phyloP scores from a whole-genome alignment of 2,888 invertebrate genomes.

The Epistrophella euchroma region DNA sequence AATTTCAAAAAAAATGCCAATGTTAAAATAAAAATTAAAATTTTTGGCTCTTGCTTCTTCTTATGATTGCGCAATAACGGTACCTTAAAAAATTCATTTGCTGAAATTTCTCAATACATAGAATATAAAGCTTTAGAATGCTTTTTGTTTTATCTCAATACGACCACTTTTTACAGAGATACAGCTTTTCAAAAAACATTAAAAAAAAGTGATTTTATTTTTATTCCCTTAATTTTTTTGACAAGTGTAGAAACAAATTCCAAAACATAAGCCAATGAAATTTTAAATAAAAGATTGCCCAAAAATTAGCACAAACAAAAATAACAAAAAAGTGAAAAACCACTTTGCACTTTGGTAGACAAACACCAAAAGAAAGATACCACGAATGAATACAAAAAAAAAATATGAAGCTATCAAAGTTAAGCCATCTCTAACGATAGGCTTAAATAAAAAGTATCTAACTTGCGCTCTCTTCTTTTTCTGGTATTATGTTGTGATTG shows the following conservation, averaged over 20 bases:
- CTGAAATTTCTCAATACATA: no score
- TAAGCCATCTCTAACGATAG: constrained; percentile 42
- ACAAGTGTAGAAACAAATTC: constrained; percentile 10
- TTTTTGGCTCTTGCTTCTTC: no score
- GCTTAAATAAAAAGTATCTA: constrained; percentile 25
- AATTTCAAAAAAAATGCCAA: no score
- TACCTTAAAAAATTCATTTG: no score
- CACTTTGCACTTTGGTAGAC: constrained; percentile 54
- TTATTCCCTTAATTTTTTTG: no score
- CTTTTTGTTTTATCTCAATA: no score
- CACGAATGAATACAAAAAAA: constrained; percentile 21
- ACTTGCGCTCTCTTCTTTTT: constrained; percentile 47
- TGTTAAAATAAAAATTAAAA: no score
- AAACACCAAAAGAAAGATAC: constrained; percentile 38
- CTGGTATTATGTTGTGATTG: background rate
- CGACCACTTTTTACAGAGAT: no score
- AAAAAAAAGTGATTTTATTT: no score
- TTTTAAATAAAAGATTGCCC: constrained; percentile 38
- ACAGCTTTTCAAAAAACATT: no score
- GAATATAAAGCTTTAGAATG: no score
- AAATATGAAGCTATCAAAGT: constrained; percentile 48
- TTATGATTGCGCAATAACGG: no score
- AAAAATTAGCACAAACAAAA: constrained; percentile 47
- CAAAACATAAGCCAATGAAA: constrained; percentile 39
- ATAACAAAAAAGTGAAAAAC: constrained; percentile 51